Conservation (phyloP, 2,797 vertebrate genomes). For the Dermochelys coriacea region DNA sequence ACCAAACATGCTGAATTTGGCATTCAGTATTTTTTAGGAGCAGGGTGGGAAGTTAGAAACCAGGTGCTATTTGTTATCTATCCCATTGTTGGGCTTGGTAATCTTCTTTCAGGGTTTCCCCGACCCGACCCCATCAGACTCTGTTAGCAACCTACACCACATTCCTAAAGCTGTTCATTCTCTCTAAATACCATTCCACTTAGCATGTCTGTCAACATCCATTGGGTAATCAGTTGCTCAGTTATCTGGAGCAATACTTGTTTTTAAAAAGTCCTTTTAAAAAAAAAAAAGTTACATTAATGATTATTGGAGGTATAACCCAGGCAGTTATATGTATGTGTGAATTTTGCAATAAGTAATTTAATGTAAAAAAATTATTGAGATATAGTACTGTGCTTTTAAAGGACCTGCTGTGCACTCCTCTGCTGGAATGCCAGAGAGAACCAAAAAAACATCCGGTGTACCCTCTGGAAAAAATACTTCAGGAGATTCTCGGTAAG, state of each 20-base stretch:
- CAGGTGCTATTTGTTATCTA: background rate
- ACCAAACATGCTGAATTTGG: background rate
- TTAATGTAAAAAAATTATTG: background rate
- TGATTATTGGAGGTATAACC: background rate
- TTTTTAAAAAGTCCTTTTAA: background rate
- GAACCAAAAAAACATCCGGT: conserved; percentile 49
- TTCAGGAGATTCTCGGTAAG: conserved; percentile 67
- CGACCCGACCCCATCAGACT: background rate
- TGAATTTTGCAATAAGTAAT: too few relatives aligned
- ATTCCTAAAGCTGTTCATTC: background rate
- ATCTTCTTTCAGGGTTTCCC: background rate
- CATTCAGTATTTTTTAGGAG: background rate
- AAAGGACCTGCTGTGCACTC: conserved; percentile 59
- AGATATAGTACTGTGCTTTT: background rate
- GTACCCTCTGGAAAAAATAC: conserved; percentile 50
- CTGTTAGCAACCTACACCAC: background rate
- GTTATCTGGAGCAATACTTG: background rate
- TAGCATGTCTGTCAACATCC: background rate
- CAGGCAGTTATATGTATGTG: background rate
- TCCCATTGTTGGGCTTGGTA: background rate
- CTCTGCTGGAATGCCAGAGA: conserved; percentile 37
- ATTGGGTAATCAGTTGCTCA: background rate
- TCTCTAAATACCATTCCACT: background rate
- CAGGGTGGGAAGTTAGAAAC: background rate
- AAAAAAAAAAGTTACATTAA: background rate